Evolutionary conservation across 2,888 invertebrate species (phyloP).

Genomic region (Diarsia dahlii): DNA sequence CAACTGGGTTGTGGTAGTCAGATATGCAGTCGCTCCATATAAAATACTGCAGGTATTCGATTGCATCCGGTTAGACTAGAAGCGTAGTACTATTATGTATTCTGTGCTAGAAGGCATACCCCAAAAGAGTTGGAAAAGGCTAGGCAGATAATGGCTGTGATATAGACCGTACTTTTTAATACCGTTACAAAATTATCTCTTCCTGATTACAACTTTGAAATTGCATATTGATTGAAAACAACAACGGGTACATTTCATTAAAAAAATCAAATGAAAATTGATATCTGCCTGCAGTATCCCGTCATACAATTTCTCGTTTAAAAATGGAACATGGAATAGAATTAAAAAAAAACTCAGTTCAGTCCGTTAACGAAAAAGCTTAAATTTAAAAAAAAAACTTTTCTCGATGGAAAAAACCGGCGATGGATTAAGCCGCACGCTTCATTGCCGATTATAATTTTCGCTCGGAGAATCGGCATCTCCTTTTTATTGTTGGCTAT

Average conservation of each 20-base stretch:
- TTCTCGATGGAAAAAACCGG: constrained; percentile 69
- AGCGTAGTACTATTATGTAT: too few relatives aligned
- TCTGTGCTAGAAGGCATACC: too few relatives aligned
- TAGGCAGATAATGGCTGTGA: too few relatives aligned
- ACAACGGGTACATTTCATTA: not conserved
- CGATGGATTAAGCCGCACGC: constrained; percentile 85
- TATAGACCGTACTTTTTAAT: not conserved
- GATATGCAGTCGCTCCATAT: too few relatives aligned
- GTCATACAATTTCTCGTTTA: constrained; percentile 4
- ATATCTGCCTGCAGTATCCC: not conserved
- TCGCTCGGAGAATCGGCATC: constrained; percentile 75
- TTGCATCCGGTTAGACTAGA: too few relatives aligned
- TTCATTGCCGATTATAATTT: constrained; percentile 88
- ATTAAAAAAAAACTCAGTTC: constrained; percentile 27
- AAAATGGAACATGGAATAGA: constrained; percentile 28
- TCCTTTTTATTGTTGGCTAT: constrained; percentile 49
- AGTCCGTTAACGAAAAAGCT: constrained; percentile 52
- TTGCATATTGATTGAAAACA: not conserved
- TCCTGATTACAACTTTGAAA: not conserved
- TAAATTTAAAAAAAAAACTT: constrained; percentile 66
- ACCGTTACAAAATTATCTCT: not conserved
- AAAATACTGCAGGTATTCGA: too few relatives aligned
- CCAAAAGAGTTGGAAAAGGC: too few relatives aligned
- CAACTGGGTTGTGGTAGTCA: too few relatives aligned
- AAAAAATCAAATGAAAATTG: not conserved